phyloP scores from a whole-genome alignment of 2,113 vertebrate genomes.

The Elanus axillaris region DNA sequence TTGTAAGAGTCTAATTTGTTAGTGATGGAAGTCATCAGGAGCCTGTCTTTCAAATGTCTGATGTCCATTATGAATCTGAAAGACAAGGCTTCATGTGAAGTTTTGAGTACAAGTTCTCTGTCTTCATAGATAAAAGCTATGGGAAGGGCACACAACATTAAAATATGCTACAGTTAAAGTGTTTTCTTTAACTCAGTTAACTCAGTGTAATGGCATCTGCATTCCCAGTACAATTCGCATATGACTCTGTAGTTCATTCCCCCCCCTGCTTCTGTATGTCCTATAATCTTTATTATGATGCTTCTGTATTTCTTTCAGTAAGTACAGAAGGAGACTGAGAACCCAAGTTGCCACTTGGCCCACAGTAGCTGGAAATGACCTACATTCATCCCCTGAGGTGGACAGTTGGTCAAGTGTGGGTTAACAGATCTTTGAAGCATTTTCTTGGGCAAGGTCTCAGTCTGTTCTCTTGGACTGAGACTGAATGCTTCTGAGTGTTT shows the following conservation, averaged over 20 bases:
- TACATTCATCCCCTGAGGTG: background rate
- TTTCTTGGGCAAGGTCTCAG: background rate
- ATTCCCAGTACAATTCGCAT: background rate
- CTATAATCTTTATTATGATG: background rate
- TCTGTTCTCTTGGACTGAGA: background rate
- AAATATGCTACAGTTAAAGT: background rate
- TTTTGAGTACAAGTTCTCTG: background rate
- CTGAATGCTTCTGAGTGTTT: background rate
- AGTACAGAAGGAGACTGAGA: background rate
- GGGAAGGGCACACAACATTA: background rate
- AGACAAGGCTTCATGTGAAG: background rate
- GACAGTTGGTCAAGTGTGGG: background rate
- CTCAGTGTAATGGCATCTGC: background rate
- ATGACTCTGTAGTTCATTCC: background rate
- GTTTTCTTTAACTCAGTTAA: background rate
- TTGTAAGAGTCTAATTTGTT: background rate
- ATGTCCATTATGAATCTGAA: background rate
- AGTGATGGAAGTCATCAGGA: background rate
- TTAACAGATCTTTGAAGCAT: background rate
- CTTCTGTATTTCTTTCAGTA: background rate
- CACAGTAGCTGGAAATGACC: background rate
- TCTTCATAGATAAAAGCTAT: background rate
- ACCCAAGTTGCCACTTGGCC: background rate
- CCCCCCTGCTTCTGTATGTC: background rate
- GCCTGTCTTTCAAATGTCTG: background rate